These are phyloP conservation scores for Conchocele bisecta DNA, from an alignment of 2,888 invertebrate species.

Conservation along the genomic window DNA sequence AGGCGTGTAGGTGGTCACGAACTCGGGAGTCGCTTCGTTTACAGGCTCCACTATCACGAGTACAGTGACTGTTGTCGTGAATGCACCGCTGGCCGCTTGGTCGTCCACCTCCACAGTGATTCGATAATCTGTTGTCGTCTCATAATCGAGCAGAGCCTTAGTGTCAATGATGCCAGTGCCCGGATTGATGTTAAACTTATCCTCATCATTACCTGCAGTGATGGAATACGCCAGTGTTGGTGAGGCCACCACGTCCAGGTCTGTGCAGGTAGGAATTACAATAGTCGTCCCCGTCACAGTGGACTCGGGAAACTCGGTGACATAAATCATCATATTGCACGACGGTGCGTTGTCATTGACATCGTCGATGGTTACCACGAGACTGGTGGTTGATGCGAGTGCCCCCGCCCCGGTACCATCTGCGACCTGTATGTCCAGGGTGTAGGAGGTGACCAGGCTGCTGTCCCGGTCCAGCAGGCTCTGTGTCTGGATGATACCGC, in stretches of 20 bases:
- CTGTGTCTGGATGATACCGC: conserved; percentile 60
- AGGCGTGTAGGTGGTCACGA: conserved; percentile 51
- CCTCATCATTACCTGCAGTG: conserved; percentile 41
- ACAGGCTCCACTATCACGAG: conserved; percentile 54
- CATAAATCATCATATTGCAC: conserved; percentile 53
- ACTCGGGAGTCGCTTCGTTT: conserved; percentile 64
- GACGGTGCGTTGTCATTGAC: conserved; percentile 67
- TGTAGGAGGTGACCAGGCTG: conserved; percentile 49
- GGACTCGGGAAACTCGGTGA: conserved; percentile 40
- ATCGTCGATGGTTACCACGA: conserved; percentile 62
- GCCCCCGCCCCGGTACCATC: conserved; percentile 54
- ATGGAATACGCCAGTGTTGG: conserved; percentile 41
- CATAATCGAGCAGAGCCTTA: conserved; percentile 63
- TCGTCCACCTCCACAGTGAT: conserved; percentile 63
- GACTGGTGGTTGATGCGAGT: conserved; percentile 56
- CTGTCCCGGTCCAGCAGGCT: conserved; percentile 61
- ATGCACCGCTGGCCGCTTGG: conserved; percentile 52
- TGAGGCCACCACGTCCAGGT: conserved; percentile 52
- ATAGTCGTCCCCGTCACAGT: conserved; percentile 38
- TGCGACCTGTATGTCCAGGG: conserved; percentile 56
- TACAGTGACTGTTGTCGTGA: conserved; percentile 34
- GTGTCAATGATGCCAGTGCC: conserved; percentile 58
- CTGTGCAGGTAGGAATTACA: conserved; percentile 34
- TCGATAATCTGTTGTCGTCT: conserved; percentile 57
- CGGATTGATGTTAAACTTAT: conserved; percentile 49